These are phyloP conservation scores for Himalopsyche tibetana DNA, from an alignment of 2,888 invertebrate species.

Conservation along the genomic window DNA sequence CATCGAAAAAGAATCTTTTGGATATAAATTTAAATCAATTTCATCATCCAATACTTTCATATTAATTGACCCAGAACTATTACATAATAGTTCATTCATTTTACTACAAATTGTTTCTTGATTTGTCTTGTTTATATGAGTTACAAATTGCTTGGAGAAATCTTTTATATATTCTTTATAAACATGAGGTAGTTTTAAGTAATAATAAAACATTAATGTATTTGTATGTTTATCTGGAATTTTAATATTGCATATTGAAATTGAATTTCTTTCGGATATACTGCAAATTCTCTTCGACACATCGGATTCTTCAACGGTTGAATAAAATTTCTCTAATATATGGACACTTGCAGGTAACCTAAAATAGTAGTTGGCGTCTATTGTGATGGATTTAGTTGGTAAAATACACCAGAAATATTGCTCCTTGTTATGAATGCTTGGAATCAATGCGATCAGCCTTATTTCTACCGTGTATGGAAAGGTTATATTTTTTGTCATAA, in stretches of 20 bases:
- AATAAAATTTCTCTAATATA: not conserved
- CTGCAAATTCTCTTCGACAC: not conserved
- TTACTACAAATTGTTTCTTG: not conserved
- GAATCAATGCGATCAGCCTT: constrained; percentile 32
- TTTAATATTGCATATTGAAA: constrained; percentile 24
- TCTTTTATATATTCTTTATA: constrained; percentile 5
- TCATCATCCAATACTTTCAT: not conserved
- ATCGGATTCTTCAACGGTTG: not conserved
- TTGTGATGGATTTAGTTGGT: not conserved
- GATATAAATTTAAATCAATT: not conserved
- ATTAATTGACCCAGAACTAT: not conserved
- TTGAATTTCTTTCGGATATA: constrained; percentile 8
- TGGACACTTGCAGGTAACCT: not conserved
- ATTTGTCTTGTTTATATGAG: not conserved
- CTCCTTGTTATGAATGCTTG: constrained; percentile 14
- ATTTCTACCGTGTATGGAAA: not conserved
- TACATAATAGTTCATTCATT: not conserved
- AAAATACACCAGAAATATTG: constrained; percentile 44
- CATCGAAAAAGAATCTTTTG: not conserved
- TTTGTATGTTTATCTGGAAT: not conserved
- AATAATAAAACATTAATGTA: not conserved
- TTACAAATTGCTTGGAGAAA: constrained; percentile 1
- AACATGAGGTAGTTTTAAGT: not conserved
- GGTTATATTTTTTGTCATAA: not conserved
- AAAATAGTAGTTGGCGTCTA: constrained; percentile 15